Conservation (phyloP, 2,113 vertebrate genomes). For the Chloropsis cyanopogon region DNA sequence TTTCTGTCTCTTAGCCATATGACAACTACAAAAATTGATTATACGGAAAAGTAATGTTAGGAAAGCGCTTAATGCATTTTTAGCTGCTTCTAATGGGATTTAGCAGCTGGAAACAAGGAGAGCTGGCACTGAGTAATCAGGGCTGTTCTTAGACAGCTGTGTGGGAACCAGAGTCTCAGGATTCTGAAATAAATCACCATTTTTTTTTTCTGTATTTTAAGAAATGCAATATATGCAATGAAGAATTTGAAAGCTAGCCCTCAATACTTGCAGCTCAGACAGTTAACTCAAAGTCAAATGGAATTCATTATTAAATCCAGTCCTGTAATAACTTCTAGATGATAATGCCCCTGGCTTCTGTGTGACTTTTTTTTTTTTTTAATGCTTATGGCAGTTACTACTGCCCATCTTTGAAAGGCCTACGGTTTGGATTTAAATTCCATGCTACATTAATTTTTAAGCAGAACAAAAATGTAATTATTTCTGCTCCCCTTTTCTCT, state of each 20-base stretch:
- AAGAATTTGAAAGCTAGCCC: not conserved
- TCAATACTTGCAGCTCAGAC: not conserved
- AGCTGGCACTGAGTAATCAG: not conserved
- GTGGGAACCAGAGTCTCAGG: not conserved
- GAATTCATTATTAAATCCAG: not conserved
- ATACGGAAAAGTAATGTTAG: not conserved
- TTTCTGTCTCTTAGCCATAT: not conserved
- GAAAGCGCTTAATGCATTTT: constrained; percentile 35
- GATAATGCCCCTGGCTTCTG: not conserved
- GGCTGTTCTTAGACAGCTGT: constrained; percentile 21
- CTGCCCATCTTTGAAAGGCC: not conserved
- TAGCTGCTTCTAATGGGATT: constrained; percentile 46
- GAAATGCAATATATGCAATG: not conserved
- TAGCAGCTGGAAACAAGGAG: constrained; percentile 48
- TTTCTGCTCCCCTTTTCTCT: constrained; percentile 19
- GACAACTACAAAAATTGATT: constrained; percentile 31
- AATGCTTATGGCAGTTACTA: not conserved
- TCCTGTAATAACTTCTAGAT: not conserved
- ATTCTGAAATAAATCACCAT: not conserved
- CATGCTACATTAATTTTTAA: not conserved
- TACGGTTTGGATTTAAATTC: constrained; percentile 19
- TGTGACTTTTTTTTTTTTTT: not conserved
- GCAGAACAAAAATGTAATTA: constrained; percentile 18
- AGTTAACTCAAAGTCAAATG: not conserved
- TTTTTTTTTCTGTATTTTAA: not conserved